A percentile compares a stretch with the other conserved stretches of the same genome.
Evolutionary conservation across 1,140 invertebrate species (phyloP).

Genomic region (Lethrus apterus): DNA sequence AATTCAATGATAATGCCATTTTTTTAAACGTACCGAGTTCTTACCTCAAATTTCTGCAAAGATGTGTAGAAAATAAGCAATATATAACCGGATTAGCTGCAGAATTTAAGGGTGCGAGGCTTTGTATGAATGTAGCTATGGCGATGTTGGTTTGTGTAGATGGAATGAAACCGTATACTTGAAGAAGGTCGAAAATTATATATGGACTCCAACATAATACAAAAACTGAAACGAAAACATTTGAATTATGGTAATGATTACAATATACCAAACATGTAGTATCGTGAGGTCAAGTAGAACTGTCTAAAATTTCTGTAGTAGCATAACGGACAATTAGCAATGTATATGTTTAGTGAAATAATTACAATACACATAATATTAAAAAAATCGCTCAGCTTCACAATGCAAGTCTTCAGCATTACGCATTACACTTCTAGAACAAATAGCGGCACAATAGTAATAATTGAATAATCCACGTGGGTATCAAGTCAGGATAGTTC

Average conservation of each 20-base stretch:
- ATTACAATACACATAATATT: no score
- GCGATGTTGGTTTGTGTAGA: constrained; percentile 72
- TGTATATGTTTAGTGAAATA: not conserved
- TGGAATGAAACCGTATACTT: constrained; percentile 82
- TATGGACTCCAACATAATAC: constrained; percentile 94
- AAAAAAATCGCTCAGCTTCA: no score
- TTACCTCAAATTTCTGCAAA: constrained; percentile 80
- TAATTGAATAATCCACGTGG: no score
- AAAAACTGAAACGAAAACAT: constrained; percentile 68
- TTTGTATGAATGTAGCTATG: constrained; percentile 86
- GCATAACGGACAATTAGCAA: not conserved
- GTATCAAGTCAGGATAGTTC: no score
- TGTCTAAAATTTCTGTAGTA: not conserved
- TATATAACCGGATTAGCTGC: constrained; percentile 94
- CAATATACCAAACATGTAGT: not conserved
- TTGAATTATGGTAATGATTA: no score
- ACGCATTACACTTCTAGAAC: no score
- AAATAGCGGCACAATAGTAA: no score
- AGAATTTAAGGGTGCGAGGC: constrained; percentile 85
- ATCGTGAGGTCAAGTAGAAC: not conserved
- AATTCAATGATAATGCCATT: no score
- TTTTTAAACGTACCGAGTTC: no score
- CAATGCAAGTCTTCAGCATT: no score
- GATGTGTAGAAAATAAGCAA: constrained; percentile 85
- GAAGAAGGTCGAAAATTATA: constrained; percentile 86